These are phyloP conservation scores for Oreamnos americanus DNA, from an alignment of 2,113 vertebrate species.

Conservation along the genomic window DNA sequence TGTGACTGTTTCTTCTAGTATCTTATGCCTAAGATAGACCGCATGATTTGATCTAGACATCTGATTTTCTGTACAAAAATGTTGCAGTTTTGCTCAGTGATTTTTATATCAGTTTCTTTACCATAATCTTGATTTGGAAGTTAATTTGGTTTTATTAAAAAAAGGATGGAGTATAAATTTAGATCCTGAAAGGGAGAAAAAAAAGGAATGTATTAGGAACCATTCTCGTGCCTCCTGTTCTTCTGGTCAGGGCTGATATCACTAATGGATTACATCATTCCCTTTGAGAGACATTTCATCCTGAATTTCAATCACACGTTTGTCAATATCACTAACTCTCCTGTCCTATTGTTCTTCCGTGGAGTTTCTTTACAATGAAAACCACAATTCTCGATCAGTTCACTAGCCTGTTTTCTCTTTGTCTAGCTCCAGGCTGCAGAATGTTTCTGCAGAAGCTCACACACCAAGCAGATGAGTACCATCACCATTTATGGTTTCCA, in stretches of 20 bases:
- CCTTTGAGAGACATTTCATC: neutral
- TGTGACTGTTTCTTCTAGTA: neutral
- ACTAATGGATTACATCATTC: conserved; percentile 5
- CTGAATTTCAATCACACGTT: neutral
- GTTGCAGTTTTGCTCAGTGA: neutral
- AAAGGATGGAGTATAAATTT: neutral
- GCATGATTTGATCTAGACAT: neutral
- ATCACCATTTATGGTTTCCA: neutral
- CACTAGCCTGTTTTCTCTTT: neutral
- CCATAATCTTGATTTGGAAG: neutral
- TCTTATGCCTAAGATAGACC: neutral
- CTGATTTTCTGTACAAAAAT: neutral
- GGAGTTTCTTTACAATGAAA: neutral
- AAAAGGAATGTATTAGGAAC: neutral
- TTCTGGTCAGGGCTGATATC: neutral
- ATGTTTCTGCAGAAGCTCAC: neutral
- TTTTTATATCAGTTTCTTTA: neutral
- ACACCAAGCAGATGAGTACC: neutral
- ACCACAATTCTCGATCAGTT: neutral
- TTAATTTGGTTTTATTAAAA: conserved; percentile 9
- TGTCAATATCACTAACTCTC: neutral
- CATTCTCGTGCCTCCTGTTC: neutral
- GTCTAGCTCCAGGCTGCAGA: neutral
- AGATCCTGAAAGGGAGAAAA: neutral
- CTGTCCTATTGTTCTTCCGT: neutral